phyloP scores from a whole-genome alignment of 1,140 invertebrate species.

The Maniola jurtina region DNA sequence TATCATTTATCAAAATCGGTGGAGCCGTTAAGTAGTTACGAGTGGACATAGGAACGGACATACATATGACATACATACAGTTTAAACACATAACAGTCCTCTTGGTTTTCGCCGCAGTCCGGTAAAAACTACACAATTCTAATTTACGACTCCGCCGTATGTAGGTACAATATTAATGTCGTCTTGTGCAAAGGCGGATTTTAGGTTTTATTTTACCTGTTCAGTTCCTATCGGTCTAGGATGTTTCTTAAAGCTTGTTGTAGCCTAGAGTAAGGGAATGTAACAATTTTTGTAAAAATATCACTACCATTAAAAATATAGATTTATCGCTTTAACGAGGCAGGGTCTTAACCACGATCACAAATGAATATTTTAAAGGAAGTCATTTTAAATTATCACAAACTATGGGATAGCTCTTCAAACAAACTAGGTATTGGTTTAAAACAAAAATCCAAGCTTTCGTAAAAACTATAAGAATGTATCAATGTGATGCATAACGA shows the following conservation, averaged over 20 bases:
- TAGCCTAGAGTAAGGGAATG: constrained; percentile 49
- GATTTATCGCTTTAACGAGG: constrained; percentile 73
- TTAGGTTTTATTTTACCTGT: constrained; percentile 51
- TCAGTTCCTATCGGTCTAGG: constrained; percentile 74
- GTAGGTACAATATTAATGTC: no score
- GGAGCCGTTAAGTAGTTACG: no score
- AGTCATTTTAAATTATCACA: constrained; percentile 26
- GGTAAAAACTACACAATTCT: no score
- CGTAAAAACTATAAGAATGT: not conserved
- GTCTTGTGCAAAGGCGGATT: constrained; percentile 3
- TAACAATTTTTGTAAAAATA: constrained; percentile 47
- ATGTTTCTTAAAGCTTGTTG: constrained; percentile 63
- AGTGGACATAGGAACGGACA: no score
- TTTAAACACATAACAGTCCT: no score
- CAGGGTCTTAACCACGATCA: constrained; percentile 72
- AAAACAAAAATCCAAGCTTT: not conserved
- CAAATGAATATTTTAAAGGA: constrained; percentile 46
- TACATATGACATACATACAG: no score
- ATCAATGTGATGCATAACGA: not conserved
- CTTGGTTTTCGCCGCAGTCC: no score
- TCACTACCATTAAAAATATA: constrained; percentile 60
- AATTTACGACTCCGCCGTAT: no score
- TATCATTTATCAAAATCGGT: no score
- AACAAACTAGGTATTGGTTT: constrained; percentile 13
- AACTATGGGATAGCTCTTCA: constrained; percentile 60